phyloP scores from a whole-genome alignment of 2,113 vertebrate genomes.

The Perognathus longimembris region DNA sequence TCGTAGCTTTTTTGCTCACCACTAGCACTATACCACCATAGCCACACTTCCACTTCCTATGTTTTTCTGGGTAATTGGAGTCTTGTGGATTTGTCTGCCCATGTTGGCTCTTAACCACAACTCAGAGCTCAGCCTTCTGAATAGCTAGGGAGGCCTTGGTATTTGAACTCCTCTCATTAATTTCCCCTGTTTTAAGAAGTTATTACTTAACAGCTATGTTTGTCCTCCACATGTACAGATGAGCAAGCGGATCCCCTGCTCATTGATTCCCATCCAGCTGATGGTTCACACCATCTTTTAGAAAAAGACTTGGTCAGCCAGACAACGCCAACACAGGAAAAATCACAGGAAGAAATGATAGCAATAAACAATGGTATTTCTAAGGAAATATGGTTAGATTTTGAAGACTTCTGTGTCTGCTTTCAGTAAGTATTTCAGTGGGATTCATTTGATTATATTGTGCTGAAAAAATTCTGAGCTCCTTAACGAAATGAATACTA shows the following conservation, averaged over 20 bases:
- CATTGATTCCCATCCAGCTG: slow-evolving; percentile 48
- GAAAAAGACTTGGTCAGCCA: slow-evolving; percentile 63
- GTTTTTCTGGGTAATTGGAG: too few relatives aligned
- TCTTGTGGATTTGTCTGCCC: too few relatives aligned
- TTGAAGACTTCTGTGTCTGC: slow-evolving; percentile 92
- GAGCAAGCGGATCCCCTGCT: slow-evolving; percentile 29
- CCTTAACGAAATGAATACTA: neutral
- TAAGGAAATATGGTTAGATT: slow-evolving; percentile 92
- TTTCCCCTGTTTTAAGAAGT: neutral
- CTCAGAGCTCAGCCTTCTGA: too few relatives aligned
- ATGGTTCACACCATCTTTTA: slow-evolving; percentile 30
- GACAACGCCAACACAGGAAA: slow-evolving; percentile 35
- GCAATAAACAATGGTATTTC: slow-evolving; percentile 76
- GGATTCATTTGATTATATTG: neutral
- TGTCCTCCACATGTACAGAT: slow-evolving; percentile 73
- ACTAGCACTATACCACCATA: too few relatives aligned
- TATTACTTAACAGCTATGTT: neutral
- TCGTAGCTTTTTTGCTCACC: too few relatives aligned
- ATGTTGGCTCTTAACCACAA: too few relatives aligned
- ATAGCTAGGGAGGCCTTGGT: neutral
- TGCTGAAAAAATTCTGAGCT: neutral
- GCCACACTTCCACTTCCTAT: too few relatives aligned
- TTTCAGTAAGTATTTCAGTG: slow-evolving; percentile 91
- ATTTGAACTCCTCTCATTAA: neutral
- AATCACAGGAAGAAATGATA: slow-evolving; percentile 74